Conservation (phyloP, 2,113 vertebrate genomes). For the Caranx melampygus region DNA sequence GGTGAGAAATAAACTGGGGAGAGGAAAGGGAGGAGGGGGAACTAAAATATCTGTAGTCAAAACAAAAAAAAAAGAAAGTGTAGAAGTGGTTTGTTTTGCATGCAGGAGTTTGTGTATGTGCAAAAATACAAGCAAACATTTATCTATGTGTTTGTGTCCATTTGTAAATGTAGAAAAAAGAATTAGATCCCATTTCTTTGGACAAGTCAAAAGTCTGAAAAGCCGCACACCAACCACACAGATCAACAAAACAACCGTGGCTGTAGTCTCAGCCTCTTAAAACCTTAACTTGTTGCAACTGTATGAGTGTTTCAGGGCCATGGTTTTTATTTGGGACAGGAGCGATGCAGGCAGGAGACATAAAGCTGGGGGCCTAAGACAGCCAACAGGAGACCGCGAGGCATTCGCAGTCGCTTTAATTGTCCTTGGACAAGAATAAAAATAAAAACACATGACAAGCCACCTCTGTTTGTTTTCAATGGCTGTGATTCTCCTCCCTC, state of each 20-base stretch:
- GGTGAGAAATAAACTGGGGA: constrained; percentile 45
- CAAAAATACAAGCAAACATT: constrained; percentile 4
- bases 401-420: constrained; percentile 72
- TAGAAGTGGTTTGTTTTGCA: constrained; percentile 3
- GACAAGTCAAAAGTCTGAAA: constrained; percentile 48
- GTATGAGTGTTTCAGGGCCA: constrained; percentile 71
- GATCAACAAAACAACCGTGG: constrained; percentile 80
- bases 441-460: constrained; percentile 75
- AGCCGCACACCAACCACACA: constrained; percentile 66
- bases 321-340: constrained; percentile 74
- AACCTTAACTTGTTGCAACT: constrained; percentile 79
- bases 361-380: constrained; percentile 57
- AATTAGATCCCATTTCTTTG: constrained; percentile 50
- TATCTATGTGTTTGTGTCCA: constrained; percentile 43
- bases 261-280: constrained; percentile 78
- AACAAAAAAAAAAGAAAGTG: constrained; percentile 41
- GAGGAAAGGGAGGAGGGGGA: constrained; percentile 16
- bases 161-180: constrained; percentile 25
- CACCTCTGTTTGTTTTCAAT: constrained; percentile 76
- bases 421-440: constrained; percentile 75
- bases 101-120: constrained; percentile 3
- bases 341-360: constrained; percentile 44
- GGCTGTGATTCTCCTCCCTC: constrained; percentile 30
- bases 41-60: constrained; percentile 45
- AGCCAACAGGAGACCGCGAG: constrained; percentile 67